Evolutionary conservation across 2,113 vertebrate genomes (phyloP).

Genomic region (Epinephelus lanceolatus): DNA sequence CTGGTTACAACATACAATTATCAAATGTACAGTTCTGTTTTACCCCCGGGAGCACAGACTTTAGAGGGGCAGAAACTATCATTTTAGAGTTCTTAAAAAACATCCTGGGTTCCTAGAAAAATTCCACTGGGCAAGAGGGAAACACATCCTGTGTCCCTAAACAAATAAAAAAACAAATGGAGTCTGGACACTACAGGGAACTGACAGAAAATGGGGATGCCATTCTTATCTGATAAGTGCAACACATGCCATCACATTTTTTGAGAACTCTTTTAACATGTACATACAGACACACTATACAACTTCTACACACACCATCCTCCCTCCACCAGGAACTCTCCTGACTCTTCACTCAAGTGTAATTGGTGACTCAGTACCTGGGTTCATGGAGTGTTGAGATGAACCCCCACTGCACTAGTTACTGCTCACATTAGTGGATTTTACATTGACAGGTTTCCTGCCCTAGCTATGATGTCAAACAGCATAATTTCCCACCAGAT

Average conservation of each 20-base stretch:
- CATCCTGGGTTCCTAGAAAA: not conserved
- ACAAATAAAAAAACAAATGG: not conserved
- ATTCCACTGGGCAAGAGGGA: not conserved
- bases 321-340: not conserved
- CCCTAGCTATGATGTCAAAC: not conserved
- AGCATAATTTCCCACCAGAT: slow-evolving; percentile 1
- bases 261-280: slow-evolving; percentile 31
- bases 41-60: too few species aligned
- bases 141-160: not conserved
- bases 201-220: not conserved
- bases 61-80: not conserved
- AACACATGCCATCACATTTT: slow-evolving; percentile 33
- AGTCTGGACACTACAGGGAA: not conserved
- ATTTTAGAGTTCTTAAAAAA: not conserved
- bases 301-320: not conserved
- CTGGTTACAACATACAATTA: too few species aligned
- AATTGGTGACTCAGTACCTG: slow-evolving; percentile 58
- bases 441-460: slow-evolving; percentile 58
- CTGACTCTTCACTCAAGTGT: not conserved
- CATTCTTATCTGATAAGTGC: not conserved
- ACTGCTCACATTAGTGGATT: slow-evolving; percentile 50
- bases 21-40: too few species aligned
- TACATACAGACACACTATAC: not conserved
- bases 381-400: slow-evolving; percentile 7
- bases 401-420: slow-evolving; percentile 27